Percentiles rank a stretch among this genome's conserved stretches.
These are phyloP conservation scores for Macrosiphum euphorbiae DNA, from an alignment of 2,888 invertebrate genomes.

Conservation along the genomic window DNA sequence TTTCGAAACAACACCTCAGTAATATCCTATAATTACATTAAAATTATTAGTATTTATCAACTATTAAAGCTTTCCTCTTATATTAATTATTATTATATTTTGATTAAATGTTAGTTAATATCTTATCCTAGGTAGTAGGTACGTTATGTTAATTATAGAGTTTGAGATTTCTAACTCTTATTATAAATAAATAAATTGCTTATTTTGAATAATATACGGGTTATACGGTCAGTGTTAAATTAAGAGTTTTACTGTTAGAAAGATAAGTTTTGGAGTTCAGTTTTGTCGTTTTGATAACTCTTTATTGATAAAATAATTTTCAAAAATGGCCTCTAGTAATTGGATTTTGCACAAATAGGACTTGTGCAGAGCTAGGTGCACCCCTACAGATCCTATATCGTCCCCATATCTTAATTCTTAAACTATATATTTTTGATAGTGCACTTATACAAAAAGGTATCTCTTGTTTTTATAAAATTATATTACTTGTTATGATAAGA, in stretches of 20 bases:
- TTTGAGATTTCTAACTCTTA: background rate
- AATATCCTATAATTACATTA: slow-evolving; percentile 48
- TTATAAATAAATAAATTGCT: background rate
- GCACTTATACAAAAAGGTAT: background rate
- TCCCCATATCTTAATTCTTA: background rate
- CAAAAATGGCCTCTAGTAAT: background rate
- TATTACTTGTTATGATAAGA: slow-evolving; percentile 62
- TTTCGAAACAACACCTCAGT: slow-evolving; percentile 53
- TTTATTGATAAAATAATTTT: background rate
- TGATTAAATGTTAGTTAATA: background rate
- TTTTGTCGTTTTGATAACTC: background rate
- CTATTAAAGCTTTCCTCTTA: background rate
- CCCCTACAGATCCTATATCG: background rate
- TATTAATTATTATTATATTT: background rate
- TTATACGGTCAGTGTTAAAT: background rate
- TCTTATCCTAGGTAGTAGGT: background rate
- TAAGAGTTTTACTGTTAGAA: background rate
- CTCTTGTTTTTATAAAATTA: background rate
- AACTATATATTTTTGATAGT: background rate
- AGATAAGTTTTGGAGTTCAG: background rate
- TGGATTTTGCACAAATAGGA: background rate
- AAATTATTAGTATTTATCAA: background rate
- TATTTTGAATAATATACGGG: background rate
- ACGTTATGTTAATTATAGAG: background rate
- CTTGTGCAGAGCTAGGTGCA: background rate